Evolutionary conservation across 2,888 invertebrate genomes (phyloP), one percentile per base, ranked within the genome.

Genomic region (Cistogaster globosa): DNA sequence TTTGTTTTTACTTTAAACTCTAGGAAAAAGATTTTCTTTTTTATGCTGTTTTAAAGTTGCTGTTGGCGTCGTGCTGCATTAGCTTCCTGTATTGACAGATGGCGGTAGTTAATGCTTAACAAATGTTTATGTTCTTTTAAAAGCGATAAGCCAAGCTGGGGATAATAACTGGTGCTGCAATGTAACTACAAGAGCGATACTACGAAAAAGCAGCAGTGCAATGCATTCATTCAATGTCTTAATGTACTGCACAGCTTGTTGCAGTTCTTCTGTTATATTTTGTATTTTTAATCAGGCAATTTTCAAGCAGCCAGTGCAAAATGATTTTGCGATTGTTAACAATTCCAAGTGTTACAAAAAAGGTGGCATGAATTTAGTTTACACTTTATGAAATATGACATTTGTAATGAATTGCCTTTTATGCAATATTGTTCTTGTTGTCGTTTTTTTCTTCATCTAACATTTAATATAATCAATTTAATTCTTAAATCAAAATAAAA

Each of bases 311-410:
- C 81, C 78, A 78, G 77, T 81, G 84, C 71, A 78, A 85, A 75
- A 78, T 81, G 74, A 26, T 75, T 71, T 57, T 57, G 77, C 26
- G 20, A 45, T 71, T 82, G 58, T 74, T 72, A 38, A 32, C 53
- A 65, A 53, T 20, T 48, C 38, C 16, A 75, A 85, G 55, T 51
- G 69, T 42, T 42, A 42, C 20, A 22, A 48, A 62, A 74, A 71
- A 78, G 85, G 82, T 85, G 82, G 75, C 82, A 82, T 78, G 78
- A 82, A 63, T 75, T 78, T 78, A 82, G 82, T 85, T 85, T 85
- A 78, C 85, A 85, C 85, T 82, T 85, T 85, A 85, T 85, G 82
- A 85, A 85, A 85, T 85, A 85, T 85, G 85, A 85, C 85, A 85
- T 71, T 82, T 85, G 79, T 82, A 85, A 85, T 85, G 75, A 85